Percentiles rank a stretch among this genome's conserved stretches.
Evolutionary conservation across 2,888 invertebrate genomes (phyloP).

Genomic region (Nasonia oneida): DNA sequence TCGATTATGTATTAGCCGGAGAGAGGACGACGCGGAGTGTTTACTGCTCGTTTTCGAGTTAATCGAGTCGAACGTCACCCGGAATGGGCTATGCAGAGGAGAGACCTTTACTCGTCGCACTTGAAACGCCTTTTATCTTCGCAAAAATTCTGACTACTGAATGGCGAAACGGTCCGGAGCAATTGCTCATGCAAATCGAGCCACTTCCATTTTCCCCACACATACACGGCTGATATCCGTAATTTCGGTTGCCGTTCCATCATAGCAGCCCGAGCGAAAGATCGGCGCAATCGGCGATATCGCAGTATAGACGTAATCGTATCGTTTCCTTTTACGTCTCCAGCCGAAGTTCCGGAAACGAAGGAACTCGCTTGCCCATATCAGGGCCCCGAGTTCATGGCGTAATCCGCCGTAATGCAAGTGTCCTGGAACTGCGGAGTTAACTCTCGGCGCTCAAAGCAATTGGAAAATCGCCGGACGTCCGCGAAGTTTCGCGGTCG

Average conservation of each 20-base stretch:
- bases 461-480: slow-evolving; percentile 51
- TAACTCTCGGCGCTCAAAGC: slow-evolving; percentile 23
- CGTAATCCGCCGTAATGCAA: slow-evolving; percentile 38
- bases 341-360: background rate
- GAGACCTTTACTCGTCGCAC: slow-evolving; percentile 30
- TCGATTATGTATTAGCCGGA: slow-evolving; percentile 54
- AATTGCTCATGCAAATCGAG: background rate
- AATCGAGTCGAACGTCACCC: slow-evolving; percentile 48
- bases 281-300: background rate
- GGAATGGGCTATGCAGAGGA: slow-evolving; percentile 2
- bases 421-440: background rate
- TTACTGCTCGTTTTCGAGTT: slow-evolving; percentile 52
- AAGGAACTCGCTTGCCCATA: background rate
- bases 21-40: slow-evolving; percentile 3
- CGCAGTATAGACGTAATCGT: slow-evolving; percentile 27
- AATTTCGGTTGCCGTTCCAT: slow-evolving; percentile 25
- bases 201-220: background rate
- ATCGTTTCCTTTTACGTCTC: slow-evolving; percentile 44
- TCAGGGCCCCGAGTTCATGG: background rate
- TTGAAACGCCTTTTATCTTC: slow-evolving; percentile 3
- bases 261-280: background rate
- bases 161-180: background rate
- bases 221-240: slow-evolving; percentile 4
- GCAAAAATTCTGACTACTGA: too few relatives aligned
- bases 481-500: slow-evolving; percentile 38